Evolutionary conservation across 1,140 invertebrate genomes (phyloP), one percentile per base, ranked within the genome.

Genomic region (Monomorium pharaonis): DNA sequence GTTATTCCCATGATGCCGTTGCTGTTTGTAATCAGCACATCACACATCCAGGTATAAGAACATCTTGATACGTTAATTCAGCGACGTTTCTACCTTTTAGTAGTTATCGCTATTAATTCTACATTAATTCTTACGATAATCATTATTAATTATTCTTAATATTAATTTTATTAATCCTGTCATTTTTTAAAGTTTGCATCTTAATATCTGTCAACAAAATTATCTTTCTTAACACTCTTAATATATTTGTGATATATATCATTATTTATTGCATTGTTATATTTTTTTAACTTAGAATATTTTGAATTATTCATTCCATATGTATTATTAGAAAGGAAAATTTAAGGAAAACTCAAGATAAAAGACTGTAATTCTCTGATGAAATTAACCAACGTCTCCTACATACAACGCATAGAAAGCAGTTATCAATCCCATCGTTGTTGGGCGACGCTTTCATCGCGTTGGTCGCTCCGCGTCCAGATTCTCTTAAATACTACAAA

Each of bases 401-500:
- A 60, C 44, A 2, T 65, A 21, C 33, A 56, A 21, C 49, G 49
- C 24, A 54, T 42, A 51, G 24, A 60, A 83, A 47, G 42, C 42
- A 58, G 18, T 72, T 58, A 70, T 70, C 51, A 74, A 83, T 74
- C 47, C 51, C 27, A 18, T 27, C 4, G 18, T 14, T 27, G 42
- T n/a, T 30, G 58, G n/a, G 10, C 47, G 33, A 42, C 33, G 10
- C 18, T 65, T 42, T 67, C n/a, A 9, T 47, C 49, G 49, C 42
- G 49, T 27, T 42, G 63, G 30, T 54, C 49, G 62, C 51, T 69
- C 24, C 62, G 18, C 5, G 51, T 78, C 56, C 51, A 33, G 42
- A 83, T 74, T 83, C 51, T 47, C 78, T 83, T 74, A 83, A 83
- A 70, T 74, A 74, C 78, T 83, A 74, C 78, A 83, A 83, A 83